Conservation (phyloP, 2,113 vertebrate species). For the Catharus bicknelli region DNA sequence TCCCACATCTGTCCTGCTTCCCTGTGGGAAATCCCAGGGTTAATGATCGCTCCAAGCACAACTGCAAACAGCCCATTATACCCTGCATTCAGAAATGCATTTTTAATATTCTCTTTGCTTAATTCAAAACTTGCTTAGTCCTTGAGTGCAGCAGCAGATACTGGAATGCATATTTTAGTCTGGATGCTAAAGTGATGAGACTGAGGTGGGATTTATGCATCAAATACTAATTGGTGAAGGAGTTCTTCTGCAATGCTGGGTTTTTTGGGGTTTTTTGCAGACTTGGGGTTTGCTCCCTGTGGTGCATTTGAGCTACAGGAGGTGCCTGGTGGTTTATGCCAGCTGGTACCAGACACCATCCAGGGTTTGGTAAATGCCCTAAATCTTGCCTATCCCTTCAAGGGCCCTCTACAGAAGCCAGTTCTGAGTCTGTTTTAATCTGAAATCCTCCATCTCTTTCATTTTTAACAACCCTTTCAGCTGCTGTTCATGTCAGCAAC, state of each 20-base stretch:
- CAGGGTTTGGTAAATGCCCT: neutral
- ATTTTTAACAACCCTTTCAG: rapidly evolving
- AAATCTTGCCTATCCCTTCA: neutral
- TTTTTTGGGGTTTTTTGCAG: neutral
- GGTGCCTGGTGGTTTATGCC: rapidly evolving
- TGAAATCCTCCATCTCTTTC: neutral
- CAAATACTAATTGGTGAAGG: neutral
- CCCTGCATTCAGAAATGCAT: slow-evolving; percentile 5
- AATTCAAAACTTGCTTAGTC: neutral
- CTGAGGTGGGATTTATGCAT: neutral
- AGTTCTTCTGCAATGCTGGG: neutral
- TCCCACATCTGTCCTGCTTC: neutral
- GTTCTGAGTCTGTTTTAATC: neutral
- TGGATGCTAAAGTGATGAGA: neutral
- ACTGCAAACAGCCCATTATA: neutral
- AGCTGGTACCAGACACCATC: neutral
- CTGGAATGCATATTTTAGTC: neutral
- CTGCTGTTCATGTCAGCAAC: rapidly evolving
- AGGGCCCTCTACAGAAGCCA: neutral
- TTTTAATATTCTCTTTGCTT: slow-evolving; percentile 33
- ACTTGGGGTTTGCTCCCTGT: neutral
- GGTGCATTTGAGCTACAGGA: neutral
- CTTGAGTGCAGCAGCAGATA: neutral
- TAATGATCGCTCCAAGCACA: neutral
- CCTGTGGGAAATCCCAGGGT: neutral